Conservation (phyloP, 2,113 vertebrate genomes). For the Deroptyus accipitrinus region DNA sequence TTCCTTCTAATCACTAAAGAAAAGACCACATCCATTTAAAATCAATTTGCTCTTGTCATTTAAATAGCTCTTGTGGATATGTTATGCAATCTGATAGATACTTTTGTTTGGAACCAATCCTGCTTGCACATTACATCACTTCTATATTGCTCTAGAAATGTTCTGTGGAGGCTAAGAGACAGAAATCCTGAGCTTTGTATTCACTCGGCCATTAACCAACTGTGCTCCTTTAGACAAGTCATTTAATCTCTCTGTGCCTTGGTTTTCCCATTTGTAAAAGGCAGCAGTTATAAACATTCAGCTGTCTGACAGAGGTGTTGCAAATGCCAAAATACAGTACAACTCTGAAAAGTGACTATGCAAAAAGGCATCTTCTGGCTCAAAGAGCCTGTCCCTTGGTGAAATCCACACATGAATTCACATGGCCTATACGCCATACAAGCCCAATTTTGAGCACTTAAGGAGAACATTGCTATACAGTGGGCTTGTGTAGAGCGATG, state of each 20-base stretch:
- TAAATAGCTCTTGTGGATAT: constrained; percentile 4
- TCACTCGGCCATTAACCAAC: neutral
- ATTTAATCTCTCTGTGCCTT: neutral
- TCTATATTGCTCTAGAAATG: neutral
- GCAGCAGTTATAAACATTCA: neutral
- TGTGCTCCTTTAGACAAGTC: neutral
- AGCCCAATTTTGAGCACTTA: neutral
- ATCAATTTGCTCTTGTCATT: neutral
- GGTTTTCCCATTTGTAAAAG: constrained; percentile 18
- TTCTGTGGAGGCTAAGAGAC: neutral
- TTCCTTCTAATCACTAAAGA: neutral
- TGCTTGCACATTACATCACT: neutral
- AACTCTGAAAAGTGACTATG: constrained; percentile 11
- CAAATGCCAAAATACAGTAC: neutral
- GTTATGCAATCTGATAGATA: constrained; percentile 22
- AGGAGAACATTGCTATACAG: neutral
- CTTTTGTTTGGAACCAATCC: constrained; percentile 42
- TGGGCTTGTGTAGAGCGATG: neutral
- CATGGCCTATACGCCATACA: neutral
- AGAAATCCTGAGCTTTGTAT: neutral
- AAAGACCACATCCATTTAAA: constrained; percentile 21
- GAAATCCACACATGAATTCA: constrained; percentile 6
- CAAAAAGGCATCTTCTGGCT: constrained; percentile 50
- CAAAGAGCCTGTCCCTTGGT: neutral
- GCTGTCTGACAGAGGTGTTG: neutral